Evolutionary conservation across 2,888 invertebrate species (phyloP), one percentile per base, ranked within the genome.

Genomic region (Theretra japonica): DNA sequence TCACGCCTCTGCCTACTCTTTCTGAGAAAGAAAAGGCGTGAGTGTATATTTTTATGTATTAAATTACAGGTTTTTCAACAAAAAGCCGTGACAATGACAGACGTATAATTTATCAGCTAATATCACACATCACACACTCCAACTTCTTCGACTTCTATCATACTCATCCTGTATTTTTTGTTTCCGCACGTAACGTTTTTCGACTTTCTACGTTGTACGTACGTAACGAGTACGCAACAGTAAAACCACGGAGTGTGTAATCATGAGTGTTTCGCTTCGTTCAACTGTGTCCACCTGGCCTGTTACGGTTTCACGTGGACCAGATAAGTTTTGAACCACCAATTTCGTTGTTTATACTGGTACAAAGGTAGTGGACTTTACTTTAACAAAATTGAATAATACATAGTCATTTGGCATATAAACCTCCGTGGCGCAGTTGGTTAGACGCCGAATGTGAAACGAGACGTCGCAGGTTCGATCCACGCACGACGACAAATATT

Each of bases 261-360:
- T 82, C 79, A 78, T 76, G 75, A 73, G 75, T 80, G 79, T 80
- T 79, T 77, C 79, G 77, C 80, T 75, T 80, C 81, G 79, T 77
- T 83, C 79, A 79, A 83, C 80, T 83, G 81, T 76, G 72, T 74
- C 73, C 73, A 68, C 56, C 21, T 28, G 69, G 73, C 59, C 69
- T 75, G 74, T 80, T 71, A 75, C 76, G 73, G 75, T 77, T 79
- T 79, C 75, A 62, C 62, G 62, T 70, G 60, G 21, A 70, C 33
- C 30, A 30, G 11, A 60, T 59, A 60, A 11, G 17, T 70, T 56
- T 57, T 21, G 0, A 19, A 41, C 41, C 15, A 41, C 33, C 15
- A 23, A 8, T 25, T 58, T 25, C 2, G 48, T 70, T 23, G 25
- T 25, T 15, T 25, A 7, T 19, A 0, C 5, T 17, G 2, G 1